Conservation (phyloP, 1,140 invertebrate genomes). For the Drosophila rhopaloa region DNA sequence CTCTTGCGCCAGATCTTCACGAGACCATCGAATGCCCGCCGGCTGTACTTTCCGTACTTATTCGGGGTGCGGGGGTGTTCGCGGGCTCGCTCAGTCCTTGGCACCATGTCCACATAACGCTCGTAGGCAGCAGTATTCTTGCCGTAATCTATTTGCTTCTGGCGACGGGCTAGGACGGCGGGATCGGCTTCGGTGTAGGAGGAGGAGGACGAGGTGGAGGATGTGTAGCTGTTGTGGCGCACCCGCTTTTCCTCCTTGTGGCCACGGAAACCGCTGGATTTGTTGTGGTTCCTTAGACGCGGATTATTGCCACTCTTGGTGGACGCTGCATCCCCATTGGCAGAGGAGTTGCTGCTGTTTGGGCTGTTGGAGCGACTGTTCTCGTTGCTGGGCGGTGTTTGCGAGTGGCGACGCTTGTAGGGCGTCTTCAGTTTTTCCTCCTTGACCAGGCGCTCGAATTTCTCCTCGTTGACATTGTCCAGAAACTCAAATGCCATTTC, state of each 20-base stretch:
- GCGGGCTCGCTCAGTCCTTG: conserved; percentile 86
- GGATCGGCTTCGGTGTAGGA: conserved; percentile 90
- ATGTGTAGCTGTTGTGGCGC: conserved; percentile 73
- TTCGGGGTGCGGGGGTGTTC: conserved; percentile 94
- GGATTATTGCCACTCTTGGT: conserved; percentile 8
- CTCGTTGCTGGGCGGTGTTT: conserved; percentile 66
- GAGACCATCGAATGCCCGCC: conserved; percentile 95
- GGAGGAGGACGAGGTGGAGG: conserved; percentile 68
- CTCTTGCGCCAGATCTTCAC: conserved; percentile 94
- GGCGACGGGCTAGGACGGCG: conserved; percentile 89
- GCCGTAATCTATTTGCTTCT: conserved; percentile 98
- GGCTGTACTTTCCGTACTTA: conserved; percentile 93
- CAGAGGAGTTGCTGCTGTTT: conserved; percentile 60
- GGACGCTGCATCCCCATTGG: conserved; percentile 29
- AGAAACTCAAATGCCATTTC: conserved; percentile 77
- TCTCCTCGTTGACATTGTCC: conserved; percentile 76
- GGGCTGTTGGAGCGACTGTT: conserved; percentile 76
- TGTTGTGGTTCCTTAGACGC: not conserved
- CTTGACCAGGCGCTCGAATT: conserved; percentile 78
- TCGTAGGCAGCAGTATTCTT: conserved; percentile 96
- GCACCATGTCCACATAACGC: conserved; percentile 90
- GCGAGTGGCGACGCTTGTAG: conserved; percentile 79
- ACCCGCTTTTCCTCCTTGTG: conserved; percentile 70
- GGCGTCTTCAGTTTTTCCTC: conserved; percentile 84
- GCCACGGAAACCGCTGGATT: conserved; percentile 8